Evolutionary conservation across 2,888 invertebrate genomes (phyloP), one percentile per base, ranked within the genome.

Genomic region (Scaptomyza reducta): DNA sequence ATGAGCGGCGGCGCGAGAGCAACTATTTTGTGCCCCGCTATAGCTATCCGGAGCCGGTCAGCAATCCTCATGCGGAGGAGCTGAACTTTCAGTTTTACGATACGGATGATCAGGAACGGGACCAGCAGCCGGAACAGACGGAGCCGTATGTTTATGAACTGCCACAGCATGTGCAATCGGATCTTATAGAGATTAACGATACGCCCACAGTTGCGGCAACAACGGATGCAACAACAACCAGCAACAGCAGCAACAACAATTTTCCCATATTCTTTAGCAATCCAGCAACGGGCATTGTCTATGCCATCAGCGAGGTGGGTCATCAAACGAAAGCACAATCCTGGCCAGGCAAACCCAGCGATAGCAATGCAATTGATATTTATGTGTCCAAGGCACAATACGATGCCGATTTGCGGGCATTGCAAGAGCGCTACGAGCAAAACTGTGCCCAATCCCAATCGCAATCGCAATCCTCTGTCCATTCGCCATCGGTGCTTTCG

Each of bases 261-360:
- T 89, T 90, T 63, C 91, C 91, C 11, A 89, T 91, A 7, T 91
- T 87, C 71, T 91, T 91, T 55, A 90, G 88, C 1, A 91, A 91
- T 74, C 91, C 91, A 2, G 84, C 81, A 7, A 91, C 91, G 0
- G 90, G 90, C 27, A 90, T 90, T 50, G 84, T 91, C 2, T 91
- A 91, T 69, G 90, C 90, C 50, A 90, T 91, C 9, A 90, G 88
- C 11, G 90, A 91, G 27, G 79, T 91, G 42, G 90, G 90, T 1
- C 51, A 31, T 6, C 51, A 65, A 14, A 70, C 70, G 18, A 70
- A 74, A 27, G 22, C 70, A 6, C 77, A 76, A 18, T 14, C 59
- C 0, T 63, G 60, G 50, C 31, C 35, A 0, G n/a, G 31, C 27
- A 35, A 16, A 11, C 22, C 25, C 25, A 56, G 16, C 29, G 87